Conservation (phyloP, 2,888 invertebrate genomes). For the Drosophila mimetica region DNA sequence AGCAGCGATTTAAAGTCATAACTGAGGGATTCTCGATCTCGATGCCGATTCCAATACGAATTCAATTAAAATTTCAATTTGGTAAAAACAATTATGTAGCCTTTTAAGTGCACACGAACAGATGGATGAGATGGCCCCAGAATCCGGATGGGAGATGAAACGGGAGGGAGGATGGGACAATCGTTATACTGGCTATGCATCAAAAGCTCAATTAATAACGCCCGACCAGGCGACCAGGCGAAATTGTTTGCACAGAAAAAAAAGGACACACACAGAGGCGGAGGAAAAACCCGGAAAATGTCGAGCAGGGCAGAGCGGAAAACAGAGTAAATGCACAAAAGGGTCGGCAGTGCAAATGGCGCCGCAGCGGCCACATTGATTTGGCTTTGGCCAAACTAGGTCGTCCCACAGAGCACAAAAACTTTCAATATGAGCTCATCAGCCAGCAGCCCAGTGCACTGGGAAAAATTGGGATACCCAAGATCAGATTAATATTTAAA, state of each 20-base stretch:
- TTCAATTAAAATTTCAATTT: conserved; percentile 74
- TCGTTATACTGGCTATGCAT: conserved; percentile 55
- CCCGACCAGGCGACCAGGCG: conserved; percentile 64
- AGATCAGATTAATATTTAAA: too few relatives aligned
- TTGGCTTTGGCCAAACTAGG: conserved; percentile 79
- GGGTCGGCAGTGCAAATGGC: conserved; percentile 73
- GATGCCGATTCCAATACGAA: conserved; percentile 24
- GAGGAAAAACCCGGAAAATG: conserved; percentile 40
- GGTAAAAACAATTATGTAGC: conserved; percentile 53
- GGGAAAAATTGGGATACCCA: background rate
- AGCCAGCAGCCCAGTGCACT: conserved; percentile 41
- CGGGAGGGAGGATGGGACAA: conserved; percentile 47
- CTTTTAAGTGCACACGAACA: conserved; percentile 52
- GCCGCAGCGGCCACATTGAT: conserved; percentile 81
- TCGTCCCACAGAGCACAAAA: conserved; percentile 67
- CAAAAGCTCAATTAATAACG: conserved; percentile 74
- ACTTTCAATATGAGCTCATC: conserved; percentile 78
- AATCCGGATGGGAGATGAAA: conserved; percentile 33
- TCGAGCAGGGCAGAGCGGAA: conserved; percentile 28
- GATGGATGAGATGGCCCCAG: conserved; percentile 37
- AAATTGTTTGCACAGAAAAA: conserved; percentile 42
- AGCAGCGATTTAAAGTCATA: conserved; percentile 15
- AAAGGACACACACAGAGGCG: conserved; percentile 12
- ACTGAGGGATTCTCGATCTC: background rate
- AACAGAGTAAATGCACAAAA: conserved; percentile 60